These are phyloP conservation scores for Neoarius graeffei DNA, from an alignment of 2,113 vertebrate genomes.

Conservation along the genomic window DNA sequence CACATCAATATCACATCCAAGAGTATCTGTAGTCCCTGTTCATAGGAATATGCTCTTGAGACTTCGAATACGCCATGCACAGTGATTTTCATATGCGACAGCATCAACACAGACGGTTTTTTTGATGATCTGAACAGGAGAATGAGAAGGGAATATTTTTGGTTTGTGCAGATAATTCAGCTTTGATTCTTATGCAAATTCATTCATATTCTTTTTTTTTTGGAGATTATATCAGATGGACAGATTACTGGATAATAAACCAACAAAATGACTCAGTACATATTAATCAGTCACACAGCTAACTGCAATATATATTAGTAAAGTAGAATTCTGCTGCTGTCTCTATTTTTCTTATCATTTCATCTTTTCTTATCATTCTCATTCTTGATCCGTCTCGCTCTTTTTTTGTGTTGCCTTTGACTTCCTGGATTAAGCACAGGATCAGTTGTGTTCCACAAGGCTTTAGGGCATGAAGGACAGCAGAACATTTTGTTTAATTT, in stretches of 20 bases:
- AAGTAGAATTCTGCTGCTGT: background rate
- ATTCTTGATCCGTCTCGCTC: background rate
- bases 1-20: constrained; percentile 1
- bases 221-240: background rate
- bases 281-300: constrained; percentile 3
- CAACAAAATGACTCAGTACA: background rate
- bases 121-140: background rate
- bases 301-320: background rate
- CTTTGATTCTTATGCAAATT: constrained; percentile 3
- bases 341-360: background rate
- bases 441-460: background rate
- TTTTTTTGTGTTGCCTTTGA: background rate
- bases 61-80: background rate
- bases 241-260: constrained; percentile 4
- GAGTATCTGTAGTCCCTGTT: constrained; percentile 4
- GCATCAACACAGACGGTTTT: background rate
- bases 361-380: background rate
- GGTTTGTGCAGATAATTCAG: background rate
- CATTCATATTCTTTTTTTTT: background rate
- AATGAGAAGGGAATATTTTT: background rate
- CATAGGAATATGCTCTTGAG: background rate
- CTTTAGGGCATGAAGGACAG: constrained; percentile 17
- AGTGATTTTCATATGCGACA: background rate
- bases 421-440: background rate
- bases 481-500: constrained; percentile 8